Conservation (phyloP, 2,113 vertebrate species). For the Ctenomys sociabilis region DNA sequence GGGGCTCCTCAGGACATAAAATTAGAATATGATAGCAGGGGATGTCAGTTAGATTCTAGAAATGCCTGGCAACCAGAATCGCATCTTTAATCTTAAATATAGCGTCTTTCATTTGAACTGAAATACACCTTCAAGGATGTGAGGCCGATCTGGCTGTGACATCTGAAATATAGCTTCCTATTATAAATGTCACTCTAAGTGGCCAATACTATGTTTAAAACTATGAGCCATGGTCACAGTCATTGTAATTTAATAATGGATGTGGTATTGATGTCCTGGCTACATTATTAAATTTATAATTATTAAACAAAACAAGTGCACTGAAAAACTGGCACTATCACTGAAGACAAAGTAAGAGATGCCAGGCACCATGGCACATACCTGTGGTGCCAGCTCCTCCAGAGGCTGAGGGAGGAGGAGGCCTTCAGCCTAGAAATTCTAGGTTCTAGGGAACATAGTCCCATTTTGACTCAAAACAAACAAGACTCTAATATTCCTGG, state of each 20-base stretch:
- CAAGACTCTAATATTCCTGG: too few relatives aligned
- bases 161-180: neutral
- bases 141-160: too few relatives aligned
- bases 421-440: too few relatives aligned
- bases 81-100: neutral
- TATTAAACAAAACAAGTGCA: neutral
- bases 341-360: neutral
- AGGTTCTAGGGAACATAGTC: too few relatives aligned
- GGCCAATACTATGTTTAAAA: neutral
- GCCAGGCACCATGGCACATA: too few relatives aligned
- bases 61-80: neutral
- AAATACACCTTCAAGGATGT: neutral
- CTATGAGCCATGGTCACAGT: neutral
- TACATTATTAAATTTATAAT: constrained; percentile 11
- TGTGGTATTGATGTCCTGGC: neutral
- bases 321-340: neutral
- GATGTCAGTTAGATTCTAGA: neutral
- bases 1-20: neutral
- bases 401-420: neutral
- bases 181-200: neutral
- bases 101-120: neutral
- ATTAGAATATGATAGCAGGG: neutral
- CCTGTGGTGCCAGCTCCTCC: neutral
- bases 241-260: neutral
- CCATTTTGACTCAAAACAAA: too few relatives aligned